phyloP scores from a whole-genome alignment of 1,140 invertebrate species.

The Drosophila auraria region DNA sequence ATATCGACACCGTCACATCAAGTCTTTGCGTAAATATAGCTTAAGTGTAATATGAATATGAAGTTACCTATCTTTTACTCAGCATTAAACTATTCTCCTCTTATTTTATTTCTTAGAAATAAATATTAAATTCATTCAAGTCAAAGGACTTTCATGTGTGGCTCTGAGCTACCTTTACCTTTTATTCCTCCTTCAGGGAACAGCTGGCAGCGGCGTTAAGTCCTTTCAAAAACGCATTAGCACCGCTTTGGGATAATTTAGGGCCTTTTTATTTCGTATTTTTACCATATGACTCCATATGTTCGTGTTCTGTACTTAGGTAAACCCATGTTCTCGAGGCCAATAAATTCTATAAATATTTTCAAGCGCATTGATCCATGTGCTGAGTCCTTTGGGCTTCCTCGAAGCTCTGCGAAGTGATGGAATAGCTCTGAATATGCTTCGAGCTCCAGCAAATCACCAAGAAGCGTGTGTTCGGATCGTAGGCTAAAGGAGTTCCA shows the following conservation, averaged over 20 bases:
- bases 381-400: background rate
- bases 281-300: background rate
- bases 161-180: background rate
- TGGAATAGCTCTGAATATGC: background rate
- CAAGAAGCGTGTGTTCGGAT: background rate
- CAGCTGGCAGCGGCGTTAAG: background rate
- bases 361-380: no score
- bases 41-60: background rate
- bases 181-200: background rate
- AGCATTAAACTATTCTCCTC: no score
- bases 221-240: background rate
- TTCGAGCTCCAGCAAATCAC: background rate
- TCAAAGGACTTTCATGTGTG: background rate
- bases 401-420: background rate
- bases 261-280: constrained; percentile 2
- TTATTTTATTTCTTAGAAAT: background rate
- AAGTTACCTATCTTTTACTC: no score
- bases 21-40: background rate
- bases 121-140: background rate
- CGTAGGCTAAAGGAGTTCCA: background rate
- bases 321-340: background rate
- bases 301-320: background rate
- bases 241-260: background rate
- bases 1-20: constrained; percentile 3
- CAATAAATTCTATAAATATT: background rate